These are phyloP conservation scores for Rhinella marina DNA, from an alignment of 2,797 vertebrate species.

Conservation along the genomic window DNA sequence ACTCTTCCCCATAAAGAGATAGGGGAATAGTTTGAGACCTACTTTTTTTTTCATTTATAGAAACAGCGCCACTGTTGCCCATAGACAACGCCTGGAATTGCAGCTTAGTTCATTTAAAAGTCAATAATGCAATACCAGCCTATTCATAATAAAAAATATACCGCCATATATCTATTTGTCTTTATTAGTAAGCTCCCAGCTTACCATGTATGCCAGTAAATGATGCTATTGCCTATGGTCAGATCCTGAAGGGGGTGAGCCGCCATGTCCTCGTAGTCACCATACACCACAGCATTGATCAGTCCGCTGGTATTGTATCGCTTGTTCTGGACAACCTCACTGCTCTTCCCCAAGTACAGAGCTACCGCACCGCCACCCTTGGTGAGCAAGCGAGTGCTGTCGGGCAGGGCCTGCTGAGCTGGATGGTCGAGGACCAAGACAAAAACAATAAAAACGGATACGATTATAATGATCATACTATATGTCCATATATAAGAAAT, in stretches of 20 bases:
- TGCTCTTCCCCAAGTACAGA: slow-evolving; percentile 75
- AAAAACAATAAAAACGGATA: not conserved
- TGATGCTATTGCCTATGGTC: too few species aligned
- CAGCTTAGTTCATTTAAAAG: not conserved
- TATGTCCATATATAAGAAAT: not conserved
- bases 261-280: slow-evolving; percentile 55
- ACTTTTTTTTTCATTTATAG: too few species aligned
- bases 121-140: too few species aligned
- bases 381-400: slow-evolving; percentile 32
- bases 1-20: too few species aligned
- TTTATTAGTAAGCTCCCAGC: too few species aligned
- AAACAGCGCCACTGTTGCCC: not conserved
- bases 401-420: slow-evolving; percentile 55
- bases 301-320: slow-evolving; percentile 70
- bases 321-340: slow-evolving; percentile 71
- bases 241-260: too few species aligned
- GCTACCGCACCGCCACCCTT: slow-evolving; percentile 73
- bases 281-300: slow-evolving; percentile 82
- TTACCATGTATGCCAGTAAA: too few species aligned
- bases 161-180: too few species aligned
- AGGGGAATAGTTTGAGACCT: too few species aligned
- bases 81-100: not conserved
- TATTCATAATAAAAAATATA: too few species aligned
- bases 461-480: not conserved
- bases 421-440: not conserved